Evolutionary conservation across 2,888 invertebrate species (phyloP).

Genomic region (Campoplex nolae): DNA sequence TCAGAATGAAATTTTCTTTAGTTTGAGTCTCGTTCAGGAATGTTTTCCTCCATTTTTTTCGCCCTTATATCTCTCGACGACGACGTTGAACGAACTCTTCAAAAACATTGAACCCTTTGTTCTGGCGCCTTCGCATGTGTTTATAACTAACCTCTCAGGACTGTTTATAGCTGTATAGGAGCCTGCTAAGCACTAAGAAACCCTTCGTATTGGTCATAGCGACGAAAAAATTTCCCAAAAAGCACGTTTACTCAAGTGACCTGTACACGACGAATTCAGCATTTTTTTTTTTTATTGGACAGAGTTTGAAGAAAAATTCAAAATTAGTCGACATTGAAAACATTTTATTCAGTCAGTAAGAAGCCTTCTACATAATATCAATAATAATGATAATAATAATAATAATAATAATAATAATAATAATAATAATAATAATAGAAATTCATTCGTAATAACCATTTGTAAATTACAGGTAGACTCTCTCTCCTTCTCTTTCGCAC

Average conservation of each 20-base stretch:
- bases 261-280: not conserved
- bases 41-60: not conserved
- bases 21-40: not conserved
- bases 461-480: conserved; percentile 80
- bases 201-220: not conserved
- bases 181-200: not conserved
- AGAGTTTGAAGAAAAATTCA: not conserved
- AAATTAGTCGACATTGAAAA: conserved; percentile 81
- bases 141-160: no score
- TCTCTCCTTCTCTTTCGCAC: conserved; percentile 66
- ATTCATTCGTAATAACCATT: conserved; percentile 79
- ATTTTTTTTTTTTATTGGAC: not conserved
- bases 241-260: not conserved
- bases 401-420: conserved; percentile 75
- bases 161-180: not conserved
- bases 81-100: not conserved
- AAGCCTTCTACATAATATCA: conserved; percentile 83
- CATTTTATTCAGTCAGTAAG: conserved; percentile 85
- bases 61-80: no score
- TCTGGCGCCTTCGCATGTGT: not conserved
- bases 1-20: not conserved
- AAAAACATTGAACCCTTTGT: not conserved
- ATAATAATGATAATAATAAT: conserved; percentile 77
- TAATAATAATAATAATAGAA: conserved; percentile 76
- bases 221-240: not conserved